phyloP scores from a whole-genome alignment of 2,888 invertebrate species.

The Rhabditoides inermis region DNA sequence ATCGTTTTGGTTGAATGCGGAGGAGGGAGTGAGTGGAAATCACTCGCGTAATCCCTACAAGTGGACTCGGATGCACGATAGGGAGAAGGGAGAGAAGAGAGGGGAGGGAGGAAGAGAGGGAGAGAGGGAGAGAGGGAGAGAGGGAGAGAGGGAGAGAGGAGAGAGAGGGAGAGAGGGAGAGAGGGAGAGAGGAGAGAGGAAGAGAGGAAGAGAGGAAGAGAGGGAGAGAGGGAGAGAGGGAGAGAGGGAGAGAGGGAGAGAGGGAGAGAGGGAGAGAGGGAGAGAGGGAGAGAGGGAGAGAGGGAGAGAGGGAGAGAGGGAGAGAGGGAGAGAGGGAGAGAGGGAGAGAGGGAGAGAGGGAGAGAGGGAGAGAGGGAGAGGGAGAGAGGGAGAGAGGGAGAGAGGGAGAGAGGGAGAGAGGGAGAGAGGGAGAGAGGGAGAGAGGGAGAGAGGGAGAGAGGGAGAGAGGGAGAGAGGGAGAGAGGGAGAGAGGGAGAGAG shows the following conservation, averaged over 20 bases:
- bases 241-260: conserved; percentile 1
- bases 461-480: neutral
- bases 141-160: neutral
- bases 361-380: neutral
- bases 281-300: neutral
- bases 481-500: conserved; percentile 3
- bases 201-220: conserved; percentile 2
- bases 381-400: neutral
- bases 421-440: neutral
- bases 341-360: neutral
- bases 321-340: neutral
- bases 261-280: neutral
- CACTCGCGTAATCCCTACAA: too few species aligned
- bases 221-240: conserved; percentile 1
- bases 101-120: neutral
- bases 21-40: conserved; percentile 4
- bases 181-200: neutral
- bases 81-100: conserved; percentile 1
- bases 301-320: neutral
- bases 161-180: neutral
- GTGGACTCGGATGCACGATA: too few species aligned
- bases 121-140: neutral
- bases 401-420: neutral
- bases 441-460: conserved; percentile 1
- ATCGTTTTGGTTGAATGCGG: conserved; percentile 9